Evolutionary conservation across 1,140 invertebrate species (phyloP), one percentile per base, ranked within the genome.

Genomic region (Drosophila ananassae): DNA sequence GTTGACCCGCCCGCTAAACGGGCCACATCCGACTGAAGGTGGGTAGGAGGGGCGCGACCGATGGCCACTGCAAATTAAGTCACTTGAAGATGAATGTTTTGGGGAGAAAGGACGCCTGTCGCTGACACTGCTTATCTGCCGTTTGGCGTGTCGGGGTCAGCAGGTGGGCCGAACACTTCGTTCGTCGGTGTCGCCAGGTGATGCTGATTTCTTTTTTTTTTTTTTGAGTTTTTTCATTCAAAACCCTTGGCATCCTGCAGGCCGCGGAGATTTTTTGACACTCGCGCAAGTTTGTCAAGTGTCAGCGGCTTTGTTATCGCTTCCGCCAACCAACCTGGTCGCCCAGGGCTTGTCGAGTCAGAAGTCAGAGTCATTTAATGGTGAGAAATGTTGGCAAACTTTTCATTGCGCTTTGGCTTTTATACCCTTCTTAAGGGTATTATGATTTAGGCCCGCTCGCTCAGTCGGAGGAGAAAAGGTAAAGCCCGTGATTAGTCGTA

Each of bases 251-350:
- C 24, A 2, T 17, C 41, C 13, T 12, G 52, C 32, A 52, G 47
- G 56, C 17, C 64, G 44, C 67, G 63, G 64, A 69, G 51, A 69
- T 75, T 85, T 72, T 89, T 60, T 34, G 60, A 48, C 55, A 63
- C 21, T 67, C 62, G 71, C 57, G 74, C 75, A 79, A 85, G 85
- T 89, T 89, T 89, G 85, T 85, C 85, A 89, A 90, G 80, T 89
- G 85, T 89, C 85, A 90, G 82, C 82, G 85, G 85, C 81, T 89
- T 89, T 89, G 80, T 89, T 90, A 89, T 90, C 85, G 78, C 63
- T 90, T 90, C 77, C 85, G 78, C 63, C 75, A 73, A 75, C 64
- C 75, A 63, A 52, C 64, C 57, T 62, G 78, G 79, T 51, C 81
- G 71, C 71, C 76, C 48, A n/a, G 21, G 72, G 50, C 63, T 56